Evolutionary conservation across 2,113 vertebrate genomes (phyloP).

Genomic region (Jacana jacana): DNA sequence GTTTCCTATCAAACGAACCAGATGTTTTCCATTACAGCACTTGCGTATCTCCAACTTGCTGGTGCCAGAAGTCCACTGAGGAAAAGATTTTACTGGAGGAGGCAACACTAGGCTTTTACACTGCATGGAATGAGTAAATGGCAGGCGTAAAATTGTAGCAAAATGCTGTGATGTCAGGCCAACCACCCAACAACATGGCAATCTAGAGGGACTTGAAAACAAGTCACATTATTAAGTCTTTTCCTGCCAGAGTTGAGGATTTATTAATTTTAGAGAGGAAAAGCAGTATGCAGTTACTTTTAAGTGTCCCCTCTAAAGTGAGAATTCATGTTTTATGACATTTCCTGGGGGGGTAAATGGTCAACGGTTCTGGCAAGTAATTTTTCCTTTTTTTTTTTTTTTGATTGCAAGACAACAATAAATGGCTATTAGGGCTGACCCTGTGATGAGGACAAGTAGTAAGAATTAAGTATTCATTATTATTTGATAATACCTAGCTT

Average conservation of each 20-base stretch:
- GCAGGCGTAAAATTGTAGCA: neutral
- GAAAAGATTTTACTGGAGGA: neutral
- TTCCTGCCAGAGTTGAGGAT: neutral
- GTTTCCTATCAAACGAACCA: neutral
- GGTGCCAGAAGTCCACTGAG: neutral
- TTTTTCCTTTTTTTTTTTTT: neutral
- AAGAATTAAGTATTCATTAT: neutral
- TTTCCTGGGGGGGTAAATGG: neutral
- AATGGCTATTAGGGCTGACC: neutral
- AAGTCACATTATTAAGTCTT: neutral
- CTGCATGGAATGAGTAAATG: neutral
- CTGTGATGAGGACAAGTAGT: neutral
- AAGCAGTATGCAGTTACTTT: neutral
- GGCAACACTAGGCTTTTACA: neutral
- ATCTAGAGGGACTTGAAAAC: neutral
- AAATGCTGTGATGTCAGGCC: slow-evolving; percentile 5
- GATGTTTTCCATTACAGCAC: neutral
- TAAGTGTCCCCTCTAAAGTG: neutral
- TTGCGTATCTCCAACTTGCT: neutral
- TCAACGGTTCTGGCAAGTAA: neutral
- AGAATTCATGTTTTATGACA: neutral
- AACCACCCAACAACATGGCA: neutral
- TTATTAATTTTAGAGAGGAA: neutral
- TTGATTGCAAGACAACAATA: neutral
- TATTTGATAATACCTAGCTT: neutral